Evolutionary conservation across 2,888 invertebrate genomes (phyloP).

Genomic region (Auanema freiburgensis): DNA sequence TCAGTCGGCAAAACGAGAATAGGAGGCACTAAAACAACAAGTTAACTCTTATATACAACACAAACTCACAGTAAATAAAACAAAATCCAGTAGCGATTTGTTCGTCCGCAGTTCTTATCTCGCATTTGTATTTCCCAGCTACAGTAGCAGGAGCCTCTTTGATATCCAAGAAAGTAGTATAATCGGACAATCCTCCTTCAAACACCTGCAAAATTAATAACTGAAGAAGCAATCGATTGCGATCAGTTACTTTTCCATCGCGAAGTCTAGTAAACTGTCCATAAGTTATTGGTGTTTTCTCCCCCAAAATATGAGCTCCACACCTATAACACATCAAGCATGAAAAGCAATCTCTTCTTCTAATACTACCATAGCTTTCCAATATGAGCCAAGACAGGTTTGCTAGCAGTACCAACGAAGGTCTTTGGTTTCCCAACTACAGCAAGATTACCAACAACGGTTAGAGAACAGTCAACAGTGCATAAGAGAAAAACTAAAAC

Average conservation of each 20-base stretch:
- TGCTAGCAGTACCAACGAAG: slow-evolving; percentile 27
- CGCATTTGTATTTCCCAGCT: slow-evolving; percentile 41
- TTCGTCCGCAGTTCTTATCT: slow-evolving; percentile 38
- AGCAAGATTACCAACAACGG: slow-evolving; percentile 39
- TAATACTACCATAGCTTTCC: slow-evolving; percentile 36
- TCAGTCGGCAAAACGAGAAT: slow-evolving; percentile 30
- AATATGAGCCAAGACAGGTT: slow-evolving; percentile 28
- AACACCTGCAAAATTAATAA: slow-evolving; percentile 24
- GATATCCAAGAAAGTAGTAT: slow-evolving; percentile 32
- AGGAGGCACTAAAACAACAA: slow-evolving; percentile 33
- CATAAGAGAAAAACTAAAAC: not conserved
- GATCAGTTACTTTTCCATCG: slow-evolving; percentile 32
- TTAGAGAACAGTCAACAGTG: not conserved
- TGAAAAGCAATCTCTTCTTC: not conserved
- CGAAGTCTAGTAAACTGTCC: slow-evolving; percentile 36
- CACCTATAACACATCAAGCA: slow-evolving; percentile 29
- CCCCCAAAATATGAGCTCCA: slow-evolving; percentile 36
- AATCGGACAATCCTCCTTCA: slow-evolving; percentile 25
- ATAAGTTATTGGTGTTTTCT: slow-evolving; percentile 32
- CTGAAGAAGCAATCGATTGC: not conserved
- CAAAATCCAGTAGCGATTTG: slow-evolving; percentile 36
- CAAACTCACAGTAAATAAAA: slow-evolving; percentile 35
- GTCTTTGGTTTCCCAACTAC: slow-evolving; percentile 30
- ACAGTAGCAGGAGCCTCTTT: slow-evolving; percentile 30
- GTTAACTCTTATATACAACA: not conserved